Conservation (phyloP, 2,113 vertebrate species). For the Myocastor coypus region DNA sequence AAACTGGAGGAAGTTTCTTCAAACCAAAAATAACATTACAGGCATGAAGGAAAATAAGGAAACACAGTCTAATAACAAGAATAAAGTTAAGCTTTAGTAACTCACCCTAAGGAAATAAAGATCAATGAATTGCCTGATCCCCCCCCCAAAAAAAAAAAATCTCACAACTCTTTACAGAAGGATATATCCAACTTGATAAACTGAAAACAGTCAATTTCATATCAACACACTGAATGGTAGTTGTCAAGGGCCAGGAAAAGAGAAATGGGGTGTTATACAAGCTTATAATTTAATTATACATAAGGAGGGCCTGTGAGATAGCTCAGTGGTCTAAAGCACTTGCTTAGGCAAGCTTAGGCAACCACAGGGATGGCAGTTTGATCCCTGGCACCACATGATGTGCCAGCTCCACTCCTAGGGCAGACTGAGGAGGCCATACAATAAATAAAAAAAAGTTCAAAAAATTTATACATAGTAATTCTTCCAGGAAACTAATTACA, state of each 20-base stretch:
- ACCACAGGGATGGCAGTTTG: too few species aligned
- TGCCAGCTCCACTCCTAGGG: too few species aligned
- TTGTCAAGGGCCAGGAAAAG: neutral
- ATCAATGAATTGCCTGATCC: neutral
- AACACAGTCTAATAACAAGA: neutral
- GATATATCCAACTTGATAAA: neutral
- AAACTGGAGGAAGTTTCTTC: neutral
- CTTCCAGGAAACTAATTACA: neutral
- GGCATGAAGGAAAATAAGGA: neutral
- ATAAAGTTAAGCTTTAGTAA: neutral
- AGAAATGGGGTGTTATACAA: neutral
- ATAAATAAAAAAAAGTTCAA: too few species aligned
- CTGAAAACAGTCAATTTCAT: neutral
- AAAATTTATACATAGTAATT: neutral
- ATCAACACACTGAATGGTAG: neutral
- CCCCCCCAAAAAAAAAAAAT: neutral
- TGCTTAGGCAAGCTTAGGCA: too few species aligned
- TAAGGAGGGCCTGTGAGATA: neutral
- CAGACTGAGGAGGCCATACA: too few species aligned
- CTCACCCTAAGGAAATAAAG: neutral
- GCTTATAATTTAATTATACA: neutral
- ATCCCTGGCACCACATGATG: too few species aligned
- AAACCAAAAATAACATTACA: neutral
- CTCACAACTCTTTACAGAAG: neutral
- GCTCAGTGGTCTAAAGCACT: too few species aligned